phyloP scores from a whole-genome alignment of 2,888 invertebrate species.

The Cynaeus angustus region DNA sequence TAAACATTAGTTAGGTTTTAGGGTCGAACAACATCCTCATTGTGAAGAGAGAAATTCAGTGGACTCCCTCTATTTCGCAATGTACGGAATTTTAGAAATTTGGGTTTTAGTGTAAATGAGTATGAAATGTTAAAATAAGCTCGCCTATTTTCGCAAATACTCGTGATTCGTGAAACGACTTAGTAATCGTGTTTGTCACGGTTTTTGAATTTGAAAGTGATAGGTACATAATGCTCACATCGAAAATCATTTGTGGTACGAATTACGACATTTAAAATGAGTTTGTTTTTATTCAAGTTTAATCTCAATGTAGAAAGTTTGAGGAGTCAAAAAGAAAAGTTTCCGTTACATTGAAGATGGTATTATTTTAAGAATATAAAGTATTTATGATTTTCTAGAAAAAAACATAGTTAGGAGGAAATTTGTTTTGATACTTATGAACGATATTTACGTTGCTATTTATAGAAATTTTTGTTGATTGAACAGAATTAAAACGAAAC shows the following conservation, averaged over 20 bases:
- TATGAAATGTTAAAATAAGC: constrained; percentile 9
- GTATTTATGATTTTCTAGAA: no score
- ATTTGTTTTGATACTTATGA: no score
- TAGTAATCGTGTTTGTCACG: constrained; percentile 21
- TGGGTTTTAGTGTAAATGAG: not conserved
- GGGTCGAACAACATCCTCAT: not conserved
- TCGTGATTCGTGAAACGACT: not conserved
- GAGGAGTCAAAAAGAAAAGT: no score
- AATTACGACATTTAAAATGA: constrained; percentile 24
- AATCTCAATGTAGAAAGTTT: constrained; percentile 5
- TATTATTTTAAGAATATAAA: no score
- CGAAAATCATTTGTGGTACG: constrained; percentile 7
- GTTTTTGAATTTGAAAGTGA: constrained; percentile 46
- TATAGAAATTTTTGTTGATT: no score
- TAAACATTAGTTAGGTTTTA: constrained; percentile 12
- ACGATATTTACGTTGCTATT: no score
- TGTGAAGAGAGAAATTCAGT: constrained; percentile 1
- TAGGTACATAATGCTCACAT: constrained; percentile 16
- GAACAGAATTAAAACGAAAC: no score
- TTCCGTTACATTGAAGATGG: no score
- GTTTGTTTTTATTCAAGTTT: not conserved
- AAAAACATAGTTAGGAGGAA: no score
- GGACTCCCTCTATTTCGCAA: constrained; percentile 1
- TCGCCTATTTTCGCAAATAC: constrained; percentile 7
- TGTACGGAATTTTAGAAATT: not conserved